A percentile compares a stretch with the other conserved stretches of the same genome.
Evolutionary conservation across 2,113 vertebrate species (phyloP).

Genomic region (Drymodes brunneopygia): DNA sequence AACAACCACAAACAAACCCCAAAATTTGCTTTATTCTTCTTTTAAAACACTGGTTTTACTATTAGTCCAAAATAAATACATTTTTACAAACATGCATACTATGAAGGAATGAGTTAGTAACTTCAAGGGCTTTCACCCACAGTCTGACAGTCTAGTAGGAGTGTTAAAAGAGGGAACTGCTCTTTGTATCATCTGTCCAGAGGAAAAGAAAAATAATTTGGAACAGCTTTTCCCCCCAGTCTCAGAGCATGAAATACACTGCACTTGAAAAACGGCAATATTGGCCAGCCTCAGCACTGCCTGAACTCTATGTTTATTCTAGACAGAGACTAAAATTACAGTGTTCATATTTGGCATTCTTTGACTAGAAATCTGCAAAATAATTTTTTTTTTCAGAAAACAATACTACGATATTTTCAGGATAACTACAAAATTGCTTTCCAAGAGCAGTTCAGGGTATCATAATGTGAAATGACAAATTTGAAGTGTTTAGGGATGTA

Average conservation of each 20-base stretch:
- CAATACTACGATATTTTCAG: neutral
- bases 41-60: neutral
- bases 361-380: conserved; percentile 40
- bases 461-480: neutral
- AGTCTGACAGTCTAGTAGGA: neutral
- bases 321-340: conserved; percentile 57
- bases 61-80: neutral
- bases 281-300: conserved; percentile 57
- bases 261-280: conserved; percentile 58
- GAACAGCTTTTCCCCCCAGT: neutral
- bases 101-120: neutral
- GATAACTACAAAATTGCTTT: neutral
- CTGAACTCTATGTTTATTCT: conserved; percentile 68
- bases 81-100: neutral
- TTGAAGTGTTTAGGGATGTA: neutral
- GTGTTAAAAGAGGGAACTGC: neutral
- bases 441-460: neutral
- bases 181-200: neutral
- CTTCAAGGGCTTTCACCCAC: neutral
- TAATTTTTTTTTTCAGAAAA: conserved; percentile 14
- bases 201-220: conserved; percentile 27
- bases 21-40: neutral
- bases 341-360: conserved; percentile 56
- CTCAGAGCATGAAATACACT: conserved; percentile 47
- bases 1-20: neutral